Conservation (phyloP, 2,113 vertebrate genomes). For the Lasiurus borealis region DNA sequence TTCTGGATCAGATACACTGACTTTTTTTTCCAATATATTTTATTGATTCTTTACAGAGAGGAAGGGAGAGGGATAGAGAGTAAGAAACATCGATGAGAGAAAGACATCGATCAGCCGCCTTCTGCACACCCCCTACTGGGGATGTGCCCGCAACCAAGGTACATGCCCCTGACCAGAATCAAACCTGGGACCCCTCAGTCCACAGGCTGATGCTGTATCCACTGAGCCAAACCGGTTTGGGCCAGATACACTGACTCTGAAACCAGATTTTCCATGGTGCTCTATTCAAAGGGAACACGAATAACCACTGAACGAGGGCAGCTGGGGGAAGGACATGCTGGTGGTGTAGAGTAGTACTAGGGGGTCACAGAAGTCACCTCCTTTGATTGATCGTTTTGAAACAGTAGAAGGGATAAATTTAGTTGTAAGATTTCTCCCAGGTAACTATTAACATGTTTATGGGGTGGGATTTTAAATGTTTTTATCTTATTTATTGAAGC, state of each 20-base stretch:
- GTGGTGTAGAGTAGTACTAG: fast-evolving
- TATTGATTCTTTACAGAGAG: too few relatives aligned
- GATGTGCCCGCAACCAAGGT: too few relatives aligned
- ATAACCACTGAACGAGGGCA: not conserved
- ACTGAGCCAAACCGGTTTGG: too few relatives aligned
- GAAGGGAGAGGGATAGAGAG: too few relatives aligned
- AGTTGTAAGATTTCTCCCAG: not conserved
- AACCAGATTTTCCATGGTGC: fast-evolving
- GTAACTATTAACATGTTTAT: not conserved
- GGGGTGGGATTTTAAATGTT: not conserved
- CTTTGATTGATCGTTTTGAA: not conserved
- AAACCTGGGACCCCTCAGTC: too few relatives aligned
- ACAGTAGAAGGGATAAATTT: not conserved
- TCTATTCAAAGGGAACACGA: fast-evolving
- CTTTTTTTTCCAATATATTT: too few relatives aligned
- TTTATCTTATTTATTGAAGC: conserved; percentile 72
- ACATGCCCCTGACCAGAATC: too few relatives aligned
- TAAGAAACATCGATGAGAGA: too few relatives aligned
- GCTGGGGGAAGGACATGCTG: not conserved
- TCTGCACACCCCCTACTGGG: too few relatives aligned
- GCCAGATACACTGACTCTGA: not conserved
- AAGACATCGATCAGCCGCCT: too few relatives aligned
- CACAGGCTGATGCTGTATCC: too few relatives aligned
- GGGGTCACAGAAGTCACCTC: fast-evolving
- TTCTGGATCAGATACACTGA: not conserved